Evolutionary conservation across 2,113 vertebrate genomes (phyloP), one percentile per base, ranked within the genome.

Genomic region (Hymenochirus boettgeri): DNA sequence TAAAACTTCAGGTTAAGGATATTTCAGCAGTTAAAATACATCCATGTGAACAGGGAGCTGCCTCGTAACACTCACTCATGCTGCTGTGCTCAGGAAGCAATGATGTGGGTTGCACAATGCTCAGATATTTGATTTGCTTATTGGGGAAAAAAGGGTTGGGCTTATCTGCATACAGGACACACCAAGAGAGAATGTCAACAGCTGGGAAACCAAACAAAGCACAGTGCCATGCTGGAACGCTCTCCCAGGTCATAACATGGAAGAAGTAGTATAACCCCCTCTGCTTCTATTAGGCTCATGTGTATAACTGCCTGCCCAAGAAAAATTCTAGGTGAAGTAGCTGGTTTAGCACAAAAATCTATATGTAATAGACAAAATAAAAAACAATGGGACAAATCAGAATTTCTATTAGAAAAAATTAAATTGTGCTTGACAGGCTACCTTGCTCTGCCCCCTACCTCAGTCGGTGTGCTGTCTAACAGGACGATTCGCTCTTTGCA

Each of bases 41-140:
- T 67, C 64, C 23, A 31, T 37, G 63, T 25, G 37, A 22, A 33
- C 35, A 27, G 18, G 51, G 33, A 23, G 64, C 56, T 59, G 64
- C 19, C 47, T 65, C 46, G 1, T 12, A 22, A 11, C 10, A 35
- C 9, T 23, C 39, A 8, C 3, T 24, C 42, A 24, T 57, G 27
- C 55, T 66, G 64, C 64, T 58, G 64, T 52, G 55, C 46, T 58
- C 33, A 18, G n/a, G 54, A 31, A 39, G 62, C 21, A 56, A 42
- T 48, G 23, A 25, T 33, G 39, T 46, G 52, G 51, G 46, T 52
- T 67, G 56, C 64, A 59, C 55, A 67, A 52, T 27, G 47, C 56
- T 52, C 4, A 27, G 64, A 29, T 19, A 33, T 25, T 37, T 59
- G 55, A 67, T 58, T 67, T 24, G 64, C 47, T 58, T 31, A 47